Percentiles rank a stretch among this genome's conserved stretches.
These are phyloP conservation scores for Dicycla oo DNA, from an alignment of 2,888 invertebrate species.

Conservation along the genomic window DNA sequence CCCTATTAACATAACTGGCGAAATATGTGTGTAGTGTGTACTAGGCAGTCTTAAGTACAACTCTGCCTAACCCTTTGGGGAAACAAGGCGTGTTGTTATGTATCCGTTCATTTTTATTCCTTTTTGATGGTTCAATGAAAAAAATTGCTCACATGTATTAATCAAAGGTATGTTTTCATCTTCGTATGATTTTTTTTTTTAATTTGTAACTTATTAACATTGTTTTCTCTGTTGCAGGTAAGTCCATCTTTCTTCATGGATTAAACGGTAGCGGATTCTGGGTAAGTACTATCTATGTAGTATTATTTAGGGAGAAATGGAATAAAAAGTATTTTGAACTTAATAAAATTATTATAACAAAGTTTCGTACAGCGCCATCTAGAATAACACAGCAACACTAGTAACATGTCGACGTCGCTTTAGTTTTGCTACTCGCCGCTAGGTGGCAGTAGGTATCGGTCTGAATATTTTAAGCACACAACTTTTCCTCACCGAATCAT, in stretches of 20 bases:
- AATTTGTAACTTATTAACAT: conserved; percentile 3
- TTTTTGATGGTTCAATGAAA: conserved; percentile 54
- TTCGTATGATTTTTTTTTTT: background rate
- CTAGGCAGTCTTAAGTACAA: no score
- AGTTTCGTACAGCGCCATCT: conserved; percentile 75
- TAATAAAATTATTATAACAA: fast-evolving
- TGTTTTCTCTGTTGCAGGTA: conserved; percentile 68
- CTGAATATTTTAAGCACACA: background rate
- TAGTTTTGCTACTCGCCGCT: conserved; percentile 63
- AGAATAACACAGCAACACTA: conserved; percentile 26
- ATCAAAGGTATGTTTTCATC: background rate
- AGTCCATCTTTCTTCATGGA: conserved; percentile 43
- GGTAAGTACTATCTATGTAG: conserved; percentile 31
- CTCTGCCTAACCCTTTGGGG: no score
- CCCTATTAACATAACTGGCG: no score
- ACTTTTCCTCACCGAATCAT: conserved; percentile 21
- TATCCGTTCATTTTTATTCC: background rate
- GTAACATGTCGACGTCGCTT: background rate
- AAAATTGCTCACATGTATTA: background rate
- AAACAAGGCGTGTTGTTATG: no score
- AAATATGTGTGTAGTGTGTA: no score
- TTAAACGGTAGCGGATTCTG: background rate
- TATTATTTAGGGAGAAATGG: background rate
- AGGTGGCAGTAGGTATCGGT: conserved; percentile 61
- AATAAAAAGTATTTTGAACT: background rate